Evolutionary conservation across 2,797 vertebrate genomes (phyloP).

Genomic region (Chlorospingus flavigularis): DNA sequence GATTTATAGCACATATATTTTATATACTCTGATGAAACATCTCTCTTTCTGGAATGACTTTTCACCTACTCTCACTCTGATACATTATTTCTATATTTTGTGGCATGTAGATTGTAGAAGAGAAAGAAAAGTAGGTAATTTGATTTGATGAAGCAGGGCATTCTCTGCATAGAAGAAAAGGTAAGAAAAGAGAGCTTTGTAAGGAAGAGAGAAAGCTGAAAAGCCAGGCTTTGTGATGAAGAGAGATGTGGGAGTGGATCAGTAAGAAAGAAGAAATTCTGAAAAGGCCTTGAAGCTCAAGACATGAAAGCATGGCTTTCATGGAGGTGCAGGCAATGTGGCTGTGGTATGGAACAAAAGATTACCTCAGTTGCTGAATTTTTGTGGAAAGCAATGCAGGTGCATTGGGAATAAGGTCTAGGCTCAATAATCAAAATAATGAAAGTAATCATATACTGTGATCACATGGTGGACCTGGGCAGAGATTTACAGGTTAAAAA

Average conservation of each 20-base stretch:
- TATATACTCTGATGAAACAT: neutral
- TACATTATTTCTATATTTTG: neutral
- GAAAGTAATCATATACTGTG: neutral
- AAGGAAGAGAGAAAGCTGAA: neutral
- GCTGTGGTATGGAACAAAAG: neutral
- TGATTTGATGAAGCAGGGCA: neutral
- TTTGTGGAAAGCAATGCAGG: neutral
- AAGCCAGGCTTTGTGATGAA: neutral
- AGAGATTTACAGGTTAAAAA: neutral
- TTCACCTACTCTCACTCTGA: neutral
- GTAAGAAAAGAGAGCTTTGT: neutral
- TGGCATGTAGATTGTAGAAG: neutral
- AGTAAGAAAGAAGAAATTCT: neutral
- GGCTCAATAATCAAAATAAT: neutral
- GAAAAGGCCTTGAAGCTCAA: neutral
- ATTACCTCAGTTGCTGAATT: neutral
- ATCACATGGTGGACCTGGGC: neutral
- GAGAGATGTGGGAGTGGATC: neutral
- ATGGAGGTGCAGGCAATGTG: neutral
- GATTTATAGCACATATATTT: neutral
- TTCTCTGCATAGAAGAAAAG: neutral
- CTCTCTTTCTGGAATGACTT: neutral
- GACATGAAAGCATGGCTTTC: constrained; percentile 5
- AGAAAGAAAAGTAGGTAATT: neutral
- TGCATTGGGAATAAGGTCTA: neutral